A percentile compares a stretch with the other conserved stretches of the same genome.
phyloP scores from a whole-genome alignment of 2,888 invertebrate species.

The Tiliacea citrago region DNA sequence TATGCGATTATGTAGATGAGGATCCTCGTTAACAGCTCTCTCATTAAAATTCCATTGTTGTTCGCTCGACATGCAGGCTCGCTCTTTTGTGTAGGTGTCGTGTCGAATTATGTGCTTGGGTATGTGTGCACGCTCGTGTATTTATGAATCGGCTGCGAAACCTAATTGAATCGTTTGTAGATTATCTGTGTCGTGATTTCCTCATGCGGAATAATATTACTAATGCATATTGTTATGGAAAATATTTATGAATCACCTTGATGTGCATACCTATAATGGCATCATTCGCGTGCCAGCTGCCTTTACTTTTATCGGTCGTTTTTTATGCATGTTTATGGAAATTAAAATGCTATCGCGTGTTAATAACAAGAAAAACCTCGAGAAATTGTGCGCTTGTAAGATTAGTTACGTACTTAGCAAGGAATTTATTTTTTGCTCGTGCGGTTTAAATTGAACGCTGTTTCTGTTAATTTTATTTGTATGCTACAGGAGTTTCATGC shows the following conservation, averaged over 20 bases:
- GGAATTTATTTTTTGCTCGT: slow-evolving; percentile 27
- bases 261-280: slow-evolving; percentile 29
- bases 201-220: slow-evolving; percentile 6
- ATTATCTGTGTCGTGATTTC: slow-evolving; percentile 12
- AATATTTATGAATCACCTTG: slow-evolving; percentile 38
- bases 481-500: not conserved
- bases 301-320: slow-evolving; percentile 52
- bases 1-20: slow-evolving; percentile 87
- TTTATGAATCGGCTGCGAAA: slow-evolving; percentile 29
- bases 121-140: slow-evolving; percentile 13
- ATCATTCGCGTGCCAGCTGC: slow-evolving; percentile 43
- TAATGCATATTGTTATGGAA: not conserved
- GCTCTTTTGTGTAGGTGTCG: slow-evolving; percentile 79
- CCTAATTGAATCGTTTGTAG: slow-evolving; percentile 28
- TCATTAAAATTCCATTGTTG: slow-evolving; percentile 89
- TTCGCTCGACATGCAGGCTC: slow-evolving; percentile 77
- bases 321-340: slow-evolving; percentile 54
- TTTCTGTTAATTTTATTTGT: slow-evolving; percentile 12
- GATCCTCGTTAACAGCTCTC: slow-evolving; percentile 82
- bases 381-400: slow-evolving; percentile 40
- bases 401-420: slow-evolving; percentile 22
- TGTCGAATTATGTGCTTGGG: slow-evolving; percentile 73
- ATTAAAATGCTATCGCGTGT: slow-evolving; percentile 53
- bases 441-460: slow-evolving; percentile 6
- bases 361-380: slow-evolving; percentile 46